Conservation (phyloP, 2,113 vertebrate genomes). For the Eretmochelys imbricata region DNA sequence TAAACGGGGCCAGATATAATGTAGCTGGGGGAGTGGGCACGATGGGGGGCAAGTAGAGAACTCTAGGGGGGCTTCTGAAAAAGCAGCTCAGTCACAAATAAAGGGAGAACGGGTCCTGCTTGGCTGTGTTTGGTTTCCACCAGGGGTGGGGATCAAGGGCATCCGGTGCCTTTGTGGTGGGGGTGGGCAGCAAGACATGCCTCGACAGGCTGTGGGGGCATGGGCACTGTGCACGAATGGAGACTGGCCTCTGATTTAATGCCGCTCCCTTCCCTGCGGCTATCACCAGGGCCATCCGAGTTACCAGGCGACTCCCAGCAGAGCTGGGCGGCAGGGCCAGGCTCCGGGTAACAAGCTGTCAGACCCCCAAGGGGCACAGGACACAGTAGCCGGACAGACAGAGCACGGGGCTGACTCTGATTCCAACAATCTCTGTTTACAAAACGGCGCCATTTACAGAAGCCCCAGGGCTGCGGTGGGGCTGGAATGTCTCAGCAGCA, state of each 20-base stretch:
- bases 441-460: not conserved
- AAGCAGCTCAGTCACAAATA: not conserved
- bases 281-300: too few species aligned
- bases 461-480: not conserved
- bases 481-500: constrained; percentile 9
- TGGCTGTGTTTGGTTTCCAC: not conserved
- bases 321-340: too few species aligned
- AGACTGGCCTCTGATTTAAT: not conserved
- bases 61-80: too few species aligned
- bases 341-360: too few species aligned
- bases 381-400: not conserved
- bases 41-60: too few species aligned
- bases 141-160: too few species aligned
- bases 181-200: too few species aligned
- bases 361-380: not conserved
- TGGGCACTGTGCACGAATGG: not conserved
- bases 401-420: not conserved
- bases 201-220: too few species aligned
- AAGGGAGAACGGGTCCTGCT: not conserved
- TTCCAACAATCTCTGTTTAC: not conserved
- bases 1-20: too few species aligned
- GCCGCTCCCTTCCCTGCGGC: too few species aligned
- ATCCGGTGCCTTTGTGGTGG: not conserved
- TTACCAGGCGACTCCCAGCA: too few species aligned
- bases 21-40: too few species aligned